Percentiles rank a stretch among this genome's conserved stretches.
These are phyloP conservation scores for Lingula anatina DNA, from an alignment of 2,888 invertebrate species.

Conservation along the genomic window DNA sequence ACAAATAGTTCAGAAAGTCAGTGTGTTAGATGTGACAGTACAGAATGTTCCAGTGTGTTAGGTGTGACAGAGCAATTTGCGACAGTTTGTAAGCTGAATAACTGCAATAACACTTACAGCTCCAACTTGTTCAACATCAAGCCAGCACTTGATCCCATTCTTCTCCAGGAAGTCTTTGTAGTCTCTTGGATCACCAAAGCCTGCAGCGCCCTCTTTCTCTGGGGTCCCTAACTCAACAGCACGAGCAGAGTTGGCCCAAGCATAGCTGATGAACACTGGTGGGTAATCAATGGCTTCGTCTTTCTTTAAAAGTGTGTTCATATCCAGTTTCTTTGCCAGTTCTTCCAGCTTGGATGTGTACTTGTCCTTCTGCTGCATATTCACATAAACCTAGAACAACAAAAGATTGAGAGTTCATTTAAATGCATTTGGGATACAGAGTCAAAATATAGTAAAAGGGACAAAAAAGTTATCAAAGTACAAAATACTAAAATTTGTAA, in stretches of 20 bases:
- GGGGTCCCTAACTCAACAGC: slow-evolving; percentile 31
- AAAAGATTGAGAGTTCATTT: background rate
- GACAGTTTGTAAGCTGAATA: too few relatives aligned
- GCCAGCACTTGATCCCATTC: slow-evolving; percentile 42
- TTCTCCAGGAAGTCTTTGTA: slow-evolving; percentile 35
- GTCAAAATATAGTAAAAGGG: background rate
- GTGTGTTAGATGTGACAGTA: too few relatives aligned
- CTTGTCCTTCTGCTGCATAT: slow-evolving; percentile 35
- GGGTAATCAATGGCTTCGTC: slow-evolving; percentile 9
- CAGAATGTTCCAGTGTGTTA: too few relatives aligned
- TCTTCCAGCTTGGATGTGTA: slow-evolving; percentile 37
- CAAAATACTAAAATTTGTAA: too few relatives aligned
- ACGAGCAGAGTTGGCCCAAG: slow-evolving; percentile 38
- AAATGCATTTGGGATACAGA: background rate
- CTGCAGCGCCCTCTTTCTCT: slow-evolving; percentile 25
- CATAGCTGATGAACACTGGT: slow-evolving; percentile 39
- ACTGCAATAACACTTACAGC: slow-evolving; percentile 21
- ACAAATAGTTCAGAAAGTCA: background rate
- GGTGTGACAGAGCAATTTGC: too few relatives aligned
- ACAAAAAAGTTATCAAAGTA: background rate
- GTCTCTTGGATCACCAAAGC: slow-evolving; percentile 43
- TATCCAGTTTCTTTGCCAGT: slow-evolving; percentile 20
- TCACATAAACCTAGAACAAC: slow-evolving; percentile 29
- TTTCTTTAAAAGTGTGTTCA: slow-evolving; percentile 11
- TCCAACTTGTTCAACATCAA: slow-evolving; percentile 45